These are phyloP conservation scores for Lordiphosa collinella DNA, from an alignment of 1,140 invertebrate species.

Conservation along the genomic window DNA sequence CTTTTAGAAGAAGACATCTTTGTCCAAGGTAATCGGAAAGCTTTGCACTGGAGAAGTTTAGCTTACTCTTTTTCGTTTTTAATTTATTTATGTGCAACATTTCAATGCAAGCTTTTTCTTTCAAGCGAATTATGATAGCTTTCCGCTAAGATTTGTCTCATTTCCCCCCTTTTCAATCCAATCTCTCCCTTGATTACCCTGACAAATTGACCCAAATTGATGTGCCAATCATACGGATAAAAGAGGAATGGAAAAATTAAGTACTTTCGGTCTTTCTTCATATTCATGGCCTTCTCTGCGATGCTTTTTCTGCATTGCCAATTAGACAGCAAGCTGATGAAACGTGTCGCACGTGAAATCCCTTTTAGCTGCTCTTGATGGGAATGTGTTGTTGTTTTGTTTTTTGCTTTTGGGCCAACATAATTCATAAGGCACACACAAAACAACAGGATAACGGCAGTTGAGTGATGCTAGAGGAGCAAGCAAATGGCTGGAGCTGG, in stretches of 20 bases:
- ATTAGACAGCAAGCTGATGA: constrained; percentile 41
- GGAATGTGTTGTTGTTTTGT: constrained; percentile 1
- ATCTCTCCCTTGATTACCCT: constrained; percentile 5
- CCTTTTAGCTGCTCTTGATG: constrained; percentile 22
- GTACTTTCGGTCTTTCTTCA: constrained; percentile 9
- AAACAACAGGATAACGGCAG: constrained; percentile 15
- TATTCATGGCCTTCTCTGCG: not conserved
- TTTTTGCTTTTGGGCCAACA: constrained; percentile 10
- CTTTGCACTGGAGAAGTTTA: no score
- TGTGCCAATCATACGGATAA: constrained; percentile 9
- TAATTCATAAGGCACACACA: constrained; percentile 33
- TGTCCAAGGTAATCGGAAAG: no score
- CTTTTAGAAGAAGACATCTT: no score
- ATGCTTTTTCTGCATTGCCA: constrained; percentile 33
- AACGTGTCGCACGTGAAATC: constrained; percentile 35
- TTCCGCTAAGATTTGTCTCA: no score
- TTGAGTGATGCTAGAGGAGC: constrained; percentile 15
- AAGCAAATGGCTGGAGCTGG: not conserved
- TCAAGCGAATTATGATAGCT: no score
- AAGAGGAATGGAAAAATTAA: not conserved
- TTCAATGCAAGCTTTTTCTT: no score
- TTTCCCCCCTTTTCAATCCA: no score
- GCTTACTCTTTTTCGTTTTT: no score
- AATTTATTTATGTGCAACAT: no score
- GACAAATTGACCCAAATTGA: constrained; percentile 33